These are phyloP conservation scores for Meloe dianella DNA, from an alignment of 2,888 invertebrate species.

Conservation along the genomic window DNA sequence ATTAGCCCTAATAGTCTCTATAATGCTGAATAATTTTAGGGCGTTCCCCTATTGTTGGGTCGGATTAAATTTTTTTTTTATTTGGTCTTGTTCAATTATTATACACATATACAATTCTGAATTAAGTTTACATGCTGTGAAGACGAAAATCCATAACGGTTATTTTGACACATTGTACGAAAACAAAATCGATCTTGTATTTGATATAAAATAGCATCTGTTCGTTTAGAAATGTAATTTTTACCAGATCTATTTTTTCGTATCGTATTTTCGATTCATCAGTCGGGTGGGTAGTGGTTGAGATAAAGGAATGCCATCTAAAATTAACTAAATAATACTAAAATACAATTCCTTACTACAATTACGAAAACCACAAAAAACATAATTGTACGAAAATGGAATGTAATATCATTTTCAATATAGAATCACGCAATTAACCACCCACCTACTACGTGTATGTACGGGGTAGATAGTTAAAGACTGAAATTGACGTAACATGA, in stretches of 20 bases:
- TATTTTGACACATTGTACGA: conserved; percentile 47
- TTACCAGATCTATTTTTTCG: not conserved
- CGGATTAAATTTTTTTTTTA: not conserved
- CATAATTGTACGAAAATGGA: conserved; percentile 13
- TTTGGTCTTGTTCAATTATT: conserved; percentile 51
- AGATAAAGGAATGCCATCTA: conserved; percentile 22
- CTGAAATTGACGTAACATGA: not conserved
- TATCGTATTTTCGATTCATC: not conserved
- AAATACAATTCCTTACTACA: not conserved
- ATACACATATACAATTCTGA: conserved; percentile 45
- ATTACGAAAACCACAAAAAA: conserved; percentile 13
- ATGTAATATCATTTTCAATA: too few relatives aligned
- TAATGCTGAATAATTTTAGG: conserved; percentile 10
- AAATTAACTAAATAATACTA: conserved; percentile 21
- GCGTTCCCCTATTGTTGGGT: conserved; percentile 7
- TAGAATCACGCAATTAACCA: conserved; percentile 18
- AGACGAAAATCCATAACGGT: conserved; percentile 52
- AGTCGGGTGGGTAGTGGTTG: not conserved
- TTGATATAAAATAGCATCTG: conserved; percentile 13
- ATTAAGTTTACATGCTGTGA: conserved; percentile 52
- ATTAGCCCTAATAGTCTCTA: conserved; percentile 4
- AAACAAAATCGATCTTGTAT: conserved; percentile 23
- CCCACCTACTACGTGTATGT: not conserved
- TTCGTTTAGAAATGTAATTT: not conserved
- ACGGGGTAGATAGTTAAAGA: not conserved